These are phyloP conservation scores for Epizoanthus rinbou DNA, from an alignment of 92 coral and sea anemone species.

Conservation along the genomic window DNA sequence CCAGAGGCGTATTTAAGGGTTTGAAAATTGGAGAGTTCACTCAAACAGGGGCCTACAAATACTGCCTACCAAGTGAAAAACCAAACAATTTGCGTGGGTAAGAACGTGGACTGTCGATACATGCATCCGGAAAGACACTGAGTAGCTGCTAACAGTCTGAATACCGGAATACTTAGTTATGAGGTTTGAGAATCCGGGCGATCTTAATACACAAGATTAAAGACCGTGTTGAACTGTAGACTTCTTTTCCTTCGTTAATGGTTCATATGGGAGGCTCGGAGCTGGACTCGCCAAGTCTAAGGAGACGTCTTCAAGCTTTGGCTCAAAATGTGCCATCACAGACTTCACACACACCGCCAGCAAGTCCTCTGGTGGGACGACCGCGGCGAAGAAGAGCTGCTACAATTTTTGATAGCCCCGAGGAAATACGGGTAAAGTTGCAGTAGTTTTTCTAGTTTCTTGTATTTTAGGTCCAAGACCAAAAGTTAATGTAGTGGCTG, in stretches of 20 bases:
- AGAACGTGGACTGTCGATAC: background rate
- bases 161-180: conserved; percentile 7
- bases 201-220: too few relatives aligned
- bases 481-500: background rate
- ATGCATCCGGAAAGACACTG: conserved; percentile 15
- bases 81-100: background rate
- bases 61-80: background rate
- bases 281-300: conserved; percentile 38
- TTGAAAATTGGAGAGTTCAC: background rate
- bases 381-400: conserved; percentile 41
- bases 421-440: conserved; percentile 46
- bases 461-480: background rate
- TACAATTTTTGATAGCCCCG: conserved; percentile 46
- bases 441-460: conserved; percentile 8
- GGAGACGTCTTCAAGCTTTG: conserved; percentile 40
- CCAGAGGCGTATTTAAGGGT: conserved; percentile 17
- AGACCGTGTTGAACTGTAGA: background rate
- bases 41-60: background rate
- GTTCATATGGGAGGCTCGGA: conserved; percentile 43
- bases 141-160: conserved; percentile 38
- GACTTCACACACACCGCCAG: conserved; percentile 33
- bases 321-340: conserved; percentile 18
- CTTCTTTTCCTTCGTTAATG: conserved; percentile 33
- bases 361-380: conserved; percentile 43
- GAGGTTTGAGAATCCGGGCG: conserved; percentile 7